phyloP scores from a whole-genome alignment of 2,113 vertebrate species.

The Rostratula benghalensis region DNA sequence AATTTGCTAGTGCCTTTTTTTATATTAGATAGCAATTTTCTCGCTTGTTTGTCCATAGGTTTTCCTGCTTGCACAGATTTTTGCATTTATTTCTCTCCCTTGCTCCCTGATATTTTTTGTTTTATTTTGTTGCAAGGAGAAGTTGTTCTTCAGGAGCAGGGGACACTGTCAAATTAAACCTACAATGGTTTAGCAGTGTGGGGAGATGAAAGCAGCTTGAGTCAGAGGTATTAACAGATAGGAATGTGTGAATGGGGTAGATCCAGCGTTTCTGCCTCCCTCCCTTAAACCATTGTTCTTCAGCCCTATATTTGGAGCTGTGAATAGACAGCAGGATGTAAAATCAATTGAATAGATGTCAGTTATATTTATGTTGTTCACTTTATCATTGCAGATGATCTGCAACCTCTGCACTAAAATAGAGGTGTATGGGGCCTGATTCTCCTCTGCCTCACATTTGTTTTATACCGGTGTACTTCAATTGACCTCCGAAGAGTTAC shows the following conservation, averaged over 20 bases:
- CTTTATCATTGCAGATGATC: constrained; percentile 39
- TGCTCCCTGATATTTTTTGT: background rate
- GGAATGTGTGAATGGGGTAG: constrained; percentile 2
- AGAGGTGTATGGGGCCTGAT: constrained; percentile 4
- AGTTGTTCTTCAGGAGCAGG: background rate
- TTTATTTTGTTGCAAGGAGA: background rate
- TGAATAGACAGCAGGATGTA: constrained; percentile 27
- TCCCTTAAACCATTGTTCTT: constrained; percentile 51
- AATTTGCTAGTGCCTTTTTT: background rate
- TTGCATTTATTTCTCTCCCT: background rate
- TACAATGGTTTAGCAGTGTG: background rate
- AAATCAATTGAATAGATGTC: constrained; percentile 42
- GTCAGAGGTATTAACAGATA: background rate
- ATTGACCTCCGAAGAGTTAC: background rate
- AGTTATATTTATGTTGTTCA: constrained; percentile 26
- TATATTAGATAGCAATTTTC: background rate
- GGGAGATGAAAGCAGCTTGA: background rate
- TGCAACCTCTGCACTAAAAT: constrained; percentile 33
- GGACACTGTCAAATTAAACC: background rate
- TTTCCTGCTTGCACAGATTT: background rate
- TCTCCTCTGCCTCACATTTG: background rate
- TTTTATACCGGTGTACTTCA: constrained; percentile 17
- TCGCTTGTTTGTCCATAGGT: background rate
- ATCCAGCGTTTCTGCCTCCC: constrained; percentile 18
- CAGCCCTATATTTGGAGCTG: constrained; percentile 21